phyloP scores from a whole-genome alignment of 2,888 invertebrate genomes.

The Drosophila barbarae region DNA sequence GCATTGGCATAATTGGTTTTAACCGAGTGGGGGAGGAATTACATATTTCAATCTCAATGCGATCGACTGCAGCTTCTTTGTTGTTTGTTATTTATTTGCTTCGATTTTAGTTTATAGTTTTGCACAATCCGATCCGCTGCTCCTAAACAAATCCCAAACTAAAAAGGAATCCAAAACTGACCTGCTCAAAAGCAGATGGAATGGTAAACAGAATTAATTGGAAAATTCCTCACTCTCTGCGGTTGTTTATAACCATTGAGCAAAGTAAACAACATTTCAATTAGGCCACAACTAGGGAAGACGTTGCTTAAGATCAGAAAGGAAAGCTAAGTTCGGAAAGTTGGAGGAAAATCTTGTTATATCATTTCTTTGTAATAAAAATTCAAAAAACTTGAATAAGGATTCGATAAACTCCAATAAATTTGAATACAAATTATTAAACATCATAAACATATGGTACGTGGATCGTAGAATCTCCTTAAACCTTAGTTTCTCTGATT shows the following conservation, averaged over 20 bases:
- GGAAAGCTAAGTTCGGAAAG: background rate
- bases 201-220: conserved; percentile 27
- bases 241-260: conserved; percentile 26
- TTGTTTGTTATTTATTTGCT: conserved; percentile 17
- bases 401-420: background rate
- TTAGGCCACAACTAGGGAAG: conserved; percentile 1
- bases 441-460: background rate
- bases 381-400: background rate
- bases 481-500: background rate
- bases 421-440: background rate
- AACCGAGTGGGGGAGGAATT: conserved; percentile 31
- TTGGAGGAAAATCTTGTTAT: background rate
- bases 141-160: conserved; percentile 1
- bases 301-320: background rate
- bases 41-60: conserved; percentile 11
- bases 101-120: conserved; percentile 14
- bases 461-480: background rate
- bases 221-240: conserved; percentile 4
- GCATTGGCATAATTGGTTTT: conserved; percentile 11
- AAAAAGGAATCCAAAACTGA: conserved; percentile 36
- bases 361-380: background rate
- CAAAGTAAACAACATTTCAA: conserved; percentile 24
- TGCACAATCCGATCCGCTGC: conserved; percentile 12
- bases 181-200: conserved; percentile 30
- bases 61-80: conserved; percentile 2